A percentile compares a stretch with the other conserved stretches of the same genome.
These are phyloP conservation scores for Apotomis turbidana DNA, from an alignment of 2,888 invertebrate species.

Conservation along the genomic window DNA sequence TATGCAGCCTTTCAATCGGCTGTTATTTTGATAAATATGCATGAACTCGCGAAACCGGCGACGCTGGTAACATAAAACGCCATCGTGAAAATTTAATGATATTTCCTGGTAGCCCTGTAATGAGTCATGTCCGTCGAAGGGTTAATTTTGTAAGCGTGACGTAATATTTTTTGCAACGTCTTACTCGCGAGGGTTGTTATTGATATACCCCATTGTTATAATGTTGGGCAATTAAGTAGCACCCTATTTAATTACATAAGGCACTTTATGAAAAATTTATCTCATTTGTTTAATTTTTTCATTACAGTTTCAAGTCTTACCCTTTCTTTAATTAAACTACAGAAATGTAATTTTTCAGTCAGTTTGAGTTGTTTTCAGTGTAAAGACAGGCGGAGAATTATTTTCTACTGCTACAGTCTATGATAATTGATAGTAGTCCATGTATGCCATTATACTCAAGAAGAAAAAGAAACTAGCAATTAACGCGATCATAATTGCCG, in stretches of 20 bases:
- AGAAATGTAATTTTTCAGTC: conserved; percentile 7
- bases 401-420: background rate
- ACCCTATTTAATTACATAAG: conserved; percentile 36
- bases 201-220: conserved; percentile 38
- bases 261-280: conserved; percentile 28
- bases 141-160: conserved; percentile 77
- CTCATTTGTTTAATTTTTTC: conserved; percentile 24
- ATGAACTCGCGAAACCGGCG: conserved; percentile 78
- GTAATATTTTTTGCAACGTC: conserved; percentile 59
- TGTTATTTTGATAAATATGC: conserved; percentile 84
- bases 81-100: conserved; percentile 83
- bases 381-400: conserved; percentile 5
- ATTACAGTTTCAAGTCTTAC: conserved; percentile 11
- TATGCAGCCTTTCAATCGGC: conserved; percentile 83
- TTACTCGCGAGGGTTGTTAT: conserved; percentile 36
- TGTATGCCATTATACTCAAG: too few relatives aligned
- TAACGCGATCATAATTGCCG: too few relatives aligned
- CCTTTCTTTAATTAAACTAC: conserved; percentile 32
- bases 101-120: conserved; percentile 79
- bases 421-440: too few relatives aligned
- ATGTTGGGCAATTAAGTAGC: conserved; percentile 33
- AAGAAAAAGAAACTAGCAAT: too few relatives aligned
- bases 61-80: conserved; percentile 78
- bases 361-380: background rate
- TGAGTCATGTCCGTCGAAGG: conserved; percentile 82